Percentiles rank a stretch among this genome's conserved stretches.
Conservation (phyloP, 2,888 invertebrate species). For the Actias luna region DNA sequence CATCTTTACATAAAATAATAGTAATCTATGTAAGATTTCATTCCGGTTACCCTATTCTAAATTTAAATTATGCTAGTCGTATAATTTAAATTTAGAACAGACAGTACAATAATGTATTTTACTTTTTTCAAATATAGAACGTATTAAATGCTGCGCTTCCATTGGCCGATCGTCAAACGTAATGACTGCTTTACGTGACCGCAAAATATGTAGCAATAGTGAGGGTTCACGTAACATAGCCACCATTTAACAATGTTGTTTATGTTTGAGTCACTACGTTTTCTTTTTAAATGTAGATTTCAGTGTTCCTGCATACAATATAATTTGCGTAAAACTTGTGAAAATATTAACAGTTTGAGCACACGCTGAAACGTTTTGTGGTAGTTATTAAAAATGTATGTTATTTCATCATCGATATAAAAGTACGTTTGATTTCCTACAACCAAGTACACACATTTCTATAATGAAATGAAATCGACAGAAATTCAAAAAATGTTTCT, state of each 20-base stretch:
- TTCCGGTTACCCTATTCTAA: constrained; percentile 38
- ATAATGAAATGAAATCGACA: no score
- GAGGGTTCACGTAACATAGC: constrained; percentile 51
- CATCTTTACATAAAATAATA: background rate
- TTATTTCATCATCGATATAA: no score
- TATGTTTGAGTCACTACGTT: constrained; percentile 22
- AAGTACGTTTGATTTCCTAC: no score
- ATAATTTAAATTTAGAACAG: no score
- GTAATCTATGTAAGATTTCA: constrained; percentile 7
- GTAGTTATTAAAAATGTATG: no score
- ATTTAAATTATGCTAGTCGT: constrained; percentile 44
- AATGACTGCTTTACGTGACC: constrained; percentile 79
- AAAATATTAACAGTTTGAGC: no score
- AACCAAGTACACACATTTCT: no score
- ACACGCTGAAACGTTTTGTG: no score
- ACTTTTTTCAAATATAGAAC: constrained; percentile 68
- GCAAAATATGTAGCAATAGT: constrained; percentile 72
- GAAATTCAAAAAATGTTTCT: no score
- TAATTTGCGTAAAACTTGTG: background rate
- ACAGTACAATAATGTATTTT: constrained; percentile 42
- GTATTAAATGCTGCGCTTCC: constrained; percentile 66
- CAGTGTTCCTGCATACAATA: background rate
- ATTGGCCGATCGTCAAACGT: constrained; percentile 63
- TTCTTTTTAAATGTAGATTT: constrained; percentile 1
- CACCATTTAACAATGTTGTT: constrained; percentile 33